Conservation (phyloP, 2,888 invertebrate genomes). For the Acleris sparsana region DNA sequence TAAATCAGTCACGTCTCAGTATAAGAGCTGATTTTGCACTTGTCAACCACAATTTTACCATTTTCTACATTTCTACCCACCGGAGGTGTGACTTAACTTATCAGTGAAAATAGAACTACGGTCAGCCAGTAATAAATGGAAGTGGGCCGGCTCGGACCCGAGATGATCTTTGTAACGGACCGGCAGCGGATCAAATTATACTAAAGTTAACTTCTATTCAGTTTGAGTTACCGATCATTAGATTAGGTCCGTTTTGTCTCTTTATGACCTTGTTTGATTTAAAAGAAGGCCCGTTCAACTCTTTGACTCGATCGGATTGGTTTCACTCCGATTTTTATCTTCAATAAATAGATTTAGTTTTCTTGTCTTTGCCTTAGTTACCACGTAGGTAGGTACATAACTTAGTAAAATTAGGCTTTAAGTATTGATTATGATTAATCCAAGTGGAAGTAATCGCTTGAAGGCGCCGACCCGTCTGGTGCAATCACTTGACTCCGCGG, state of each 20-base stretch:
- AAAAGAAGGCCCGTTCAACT: slow-evolving; percentile 6
- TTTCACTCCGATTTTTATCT: too few relatives aligned
- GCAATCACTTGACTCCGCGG: slow-evolving; percentile 14
- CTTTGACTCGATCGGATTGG: background rate
- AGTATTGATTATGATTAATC: slow-evolving; percentile 6
- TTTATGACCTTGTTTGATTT: slow-evolving; percentile 22
- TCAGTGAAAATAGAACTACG: slow-evolving; percentile 10
- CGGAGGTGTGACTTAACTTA: too few relatives aligned
- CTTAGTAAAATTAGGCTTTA: background rate
- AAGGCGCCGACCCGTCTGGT: slow-evolving; percentile 3
- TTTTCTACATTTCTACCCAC: too few relatives aligned
- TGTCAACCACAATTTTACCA: too few relatives aligned
- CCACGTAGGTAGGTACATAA: too few relatives aligned
- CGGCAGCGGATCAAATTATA: slow-evolving; percentile 31
- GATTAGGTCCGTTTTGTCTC: slow-evolving; percentile 14
- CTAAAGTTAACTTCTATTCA: slow-evolving; percentile 33
- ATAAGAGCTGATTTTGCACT: too few relatives aligned
- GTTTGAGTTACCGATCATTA: slow-evolving; percentile 29
- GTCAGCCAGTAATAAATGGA: slow-evolving; percentile 19
- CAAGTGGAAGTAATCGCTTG: slow-evolving; percentile 12
- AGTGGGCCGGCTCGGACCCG: slow-evolving; percentile 1
- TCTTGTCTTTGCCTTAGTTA: too few relatives aligned
- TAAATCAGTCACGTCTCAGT: too few relatives aligned
- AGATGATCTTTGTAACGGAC: slow-evolving; percentile 2
- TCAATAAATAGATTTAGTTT: too few relatives aligned